phyloP scores from a whole-genome alignment of 2,888 invertebrate genomes.

The Standfussiana lucernea region DNA sequence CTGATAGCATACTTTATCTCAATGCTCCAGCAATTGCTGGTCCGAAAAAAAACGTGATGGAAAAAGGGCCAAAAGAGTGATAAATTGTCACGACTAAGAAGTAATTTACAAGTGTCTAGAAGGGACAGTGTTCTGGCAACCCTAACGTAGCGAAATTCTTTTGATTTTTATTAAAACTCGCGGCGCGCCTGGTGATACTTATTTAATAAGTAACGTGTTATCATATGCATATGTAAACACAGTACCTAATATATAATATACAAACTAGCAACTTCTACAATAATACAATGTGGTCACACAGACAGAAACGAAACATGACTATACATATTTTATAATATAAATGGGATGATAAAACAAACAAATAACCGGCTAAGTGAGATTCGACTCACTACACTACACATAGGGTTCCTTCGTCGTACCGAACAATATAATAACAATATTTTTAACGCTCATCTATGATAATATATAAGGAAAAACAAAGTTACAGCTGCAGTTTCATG shows the following conservation, averaged over 20 bases:
- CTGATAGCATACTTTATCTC: conserved; percentile 4
- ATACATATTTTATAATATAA: background rate
- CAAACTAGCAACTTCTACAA: too few relatives aligned
- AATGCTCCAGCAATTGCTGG: background rate
- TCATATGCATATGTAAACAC: background rate
- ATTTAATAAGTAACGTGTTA: background rate
- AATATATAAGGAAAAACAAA: too few relatives aligned
- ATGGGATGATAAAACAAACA: too few relatives aligned
- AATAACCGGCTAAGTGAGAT: too few relatives aligned
- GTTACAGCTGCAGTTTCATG: too few relatives aligned
- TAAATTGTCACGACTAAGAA: conserved; percentile 15
- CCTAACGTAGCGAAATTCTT: conserved; percentile 12
- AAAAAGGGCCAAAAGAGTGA: conserved; percentile 3
- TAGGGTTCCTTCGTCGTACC: too few relatives aligned
- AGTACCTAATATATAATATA: background rate
- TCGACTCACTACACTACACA: too few relatives aligned
- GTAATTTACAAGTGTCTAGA: background rate
- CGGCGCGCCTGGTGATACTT: conserved; percentile 8
- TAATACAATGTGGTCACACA: background rate
- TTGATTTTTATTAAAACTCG: conserved; percentile 31
- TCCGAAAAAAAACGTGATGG: background rate
- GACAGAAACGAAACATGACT: background rate
- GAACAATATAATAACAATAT: too few relatives aligned
- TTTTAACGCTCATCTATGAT: too few relatives aligned
- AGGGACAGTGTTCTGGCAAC: background rate